Conservation (phyloP, 2,888 invertebrate genomes). For the Pristionchus entomophagus region DNA sequence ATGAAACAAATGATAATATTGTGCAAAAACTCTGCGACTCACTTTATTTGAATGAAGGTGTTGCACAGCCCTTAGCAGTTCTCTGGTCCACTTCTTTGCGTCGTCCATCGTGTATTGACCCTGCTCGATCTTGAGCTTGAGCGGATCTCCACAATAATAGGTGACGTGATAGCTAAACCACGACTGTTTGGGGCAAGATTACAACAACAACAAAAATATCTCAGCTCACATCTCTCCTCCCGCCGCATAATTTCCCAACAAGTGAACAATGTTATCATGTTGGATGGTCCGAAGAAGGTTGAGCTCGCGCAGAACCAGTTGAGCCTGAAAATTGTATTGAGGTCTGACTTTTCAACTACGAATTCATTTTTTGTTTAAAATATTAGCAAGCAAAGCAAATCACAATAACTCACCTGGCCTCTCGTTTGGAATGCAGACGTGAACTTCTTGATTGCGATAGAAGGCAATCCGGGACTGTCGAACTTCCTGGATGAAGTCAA, state of each 20-base stretch:
- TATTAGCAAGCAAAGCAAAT: too few relatives aligned
- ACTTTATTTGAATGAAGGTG: background rate
- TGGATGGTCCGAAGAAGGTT: background rate
- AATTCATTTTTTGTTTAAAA: background rate
- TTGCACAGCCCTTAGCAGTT: background rate
- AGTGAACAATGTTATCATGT: background rate
- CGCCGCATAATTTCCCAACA: background rate
- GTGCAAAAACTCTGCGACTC: too few relatives aligned
- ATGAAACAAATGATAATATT: too few relatives aligned
- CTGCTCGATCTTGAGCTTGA: background rate
- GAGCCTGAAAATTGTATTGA: background rate
- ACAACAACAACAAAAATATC: background rate
- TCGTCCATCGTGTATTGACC: background rate
- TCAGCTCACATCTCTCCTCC: background rate
- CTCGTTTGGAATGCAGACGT: background rate
- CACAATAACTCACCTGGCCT: background rate
- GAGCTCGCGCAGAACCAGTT: background rate
- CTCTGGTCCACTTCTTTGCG: background rate
- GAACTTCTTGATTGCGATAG: background rate
- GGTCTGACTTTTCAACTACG: background rate
- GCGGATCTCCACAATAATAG: background rate
- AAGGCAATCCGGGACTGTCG: background rate
- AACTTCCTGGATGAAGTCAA: background rate
- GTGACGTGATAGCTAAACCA: background rate
- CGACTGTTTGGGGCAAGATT: too few relatives aligned